A percentile compares a stretch with the other conserved stretches of the same genome.
Conservation (phyloP, 2,797 vertebrate species). For the Eospalax fontanierii region DNA sequence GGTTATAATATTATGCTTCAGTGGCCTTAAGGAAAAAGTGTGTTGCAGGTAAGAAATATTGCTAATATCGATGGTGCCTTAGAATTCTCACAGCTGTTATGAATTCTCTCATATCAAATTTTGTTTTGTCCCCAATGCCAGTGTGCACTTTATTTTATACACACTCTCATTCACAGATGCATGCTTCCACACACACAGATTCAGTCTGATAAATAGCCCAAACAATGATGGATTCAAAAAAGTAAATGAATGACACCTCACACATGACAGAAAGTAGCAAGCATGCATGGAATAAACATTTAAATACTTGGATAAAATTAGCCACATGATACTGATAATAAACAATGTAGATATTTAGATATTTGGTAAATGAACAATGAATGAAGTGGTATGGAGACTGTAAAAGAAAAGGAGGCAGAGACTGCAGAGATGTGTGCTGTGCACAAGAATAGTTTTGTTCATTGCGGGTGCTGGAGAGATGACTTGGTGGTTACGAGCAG, state of each 20-base stretch:
- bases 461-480: too few species aligned
- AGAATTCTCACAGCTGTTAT: constrained; percentile 77
- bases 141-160: constrained; percentile 39
- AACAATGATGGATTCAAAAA: not conserved
- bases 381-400: not conserved
- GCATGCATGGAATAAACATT: not conserved
- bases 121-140: constrained; percentile 58
- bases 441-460: not conserved
- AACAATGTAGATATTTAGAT: not conserved
- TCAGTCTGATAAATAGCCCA: not conserved
- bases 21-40: constrained; percentile 72
- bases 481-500: too few species aligned
- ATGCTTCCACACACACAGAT: not conserved
- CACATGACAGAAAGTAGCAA: not conserved
- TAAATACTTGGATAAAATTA: not conserved
- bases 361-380: constrained; percentile 5
- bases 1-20: constrained; percentile 73
- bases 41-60: constrained; percentile 82
- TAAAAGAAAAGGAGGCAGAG: not conserved
- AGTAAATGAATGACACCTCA: not conserved
- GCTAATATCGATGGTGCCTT: constrained; percentile 78
- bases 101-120: constrained; percentile 79
- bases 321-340: not conserved
- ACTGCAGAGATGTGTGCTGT: not conserved
- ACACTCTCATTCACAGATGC: not conserved